Evolutionary conservation across 2,797 vertebrate genomes (phyloP), one percentile per base, ranked within the genome.

Genomic region (Dicrostonyx torquatus): DNA sequence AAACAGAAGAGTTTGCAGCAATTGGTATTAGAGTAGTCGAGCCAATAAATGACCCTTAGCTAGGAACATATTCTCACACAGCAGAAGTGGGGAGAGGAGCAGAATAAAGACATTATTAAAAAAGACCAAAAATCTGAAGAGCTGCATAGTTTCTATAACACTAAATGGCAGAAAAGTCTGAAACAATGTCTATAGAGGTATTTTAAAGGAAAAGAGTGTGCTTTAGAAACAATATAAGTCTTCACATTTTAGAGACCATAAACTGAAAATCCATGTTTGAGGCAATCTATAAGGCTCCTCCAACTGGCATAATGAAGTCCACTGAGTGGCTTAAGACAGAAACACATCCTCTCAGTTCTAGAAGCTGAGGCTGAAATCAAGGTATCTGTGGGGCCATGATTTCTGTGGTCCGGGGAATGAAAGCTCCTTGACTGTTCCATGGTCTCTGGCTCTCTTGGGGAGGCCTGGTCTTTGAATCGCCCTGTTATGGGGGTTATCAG

Each of bases 51-150:
- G 24, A 85, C 7, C 62, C 55, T 68, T 78, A 50, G 17, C 64
- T 87, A n/a, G 2, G 58, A 14, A 17, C 9, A 85, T 24, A 22
- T 15, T 87, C 62, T 62, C 48, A 15, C 24, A 15, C 3, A n/a
- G 13, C 55, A 50, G 1, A 9, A 58, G 31, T 9, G 1, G 34
- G 22, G 20, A 53, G 22, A 70, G 58, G 4, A 34, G 24, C 15
- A 62, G 26, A 94, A 87, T 58, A 93, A 87, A 72, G 34, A 85
- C 88, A 2, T 88, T 93, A 40, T 3, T 3, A 34, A 88, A 75
- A 77, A 87, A 83, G 50, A 87, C 55, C 0, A 84, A 80, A 91
- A 88, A 43, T 17, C 62, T 87, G 14, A 5, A 75, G 1, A 90
- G 62, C 3, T 55, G 4, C 43, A 62, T 15, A 34, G 12, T 84